A percentile compares a stretch with the other conserved stretches of the same genome.
These are phyloP conservation scores for Trachelipus rathkii DNA, from an alignment of 1,140 invertebrate species.

Conservation along the genomic window DNA sequence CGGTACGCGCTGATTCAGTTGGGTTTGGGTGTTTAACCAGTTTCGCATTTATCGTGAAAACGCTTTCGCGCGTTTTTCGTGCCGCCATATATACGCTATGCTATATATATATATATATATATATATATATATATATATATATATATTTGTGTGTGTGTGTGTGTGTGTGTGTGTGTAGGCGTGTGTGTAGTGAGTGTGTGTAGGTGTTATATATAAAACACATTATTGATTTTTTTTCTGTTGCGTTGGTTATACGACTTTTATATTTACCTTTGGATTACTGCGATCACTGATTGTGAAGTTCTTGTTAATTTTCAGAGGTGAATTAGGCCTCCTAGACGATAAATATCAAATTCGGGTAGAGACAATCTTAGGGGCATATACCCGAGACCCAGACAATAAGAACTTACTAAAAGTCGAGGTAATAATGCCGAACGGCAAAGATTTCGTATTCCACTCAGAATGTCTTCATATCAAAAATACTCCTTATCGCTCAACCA, in stretches of 20 bases:
- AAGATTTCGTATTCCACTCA: neutral
- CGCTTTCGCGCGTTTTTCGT: too few relatives aligned
- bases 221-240: neutral
- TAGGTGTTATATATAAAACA: neutral
- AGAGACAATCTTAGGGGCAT: neutral
- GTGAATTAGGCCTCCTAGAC: neutral
- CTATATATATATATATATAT: too few relatives aligned
- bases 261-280: too few relatives aligned
- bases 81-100: too few relatives aligned
- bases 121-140: too few relatives aligned
- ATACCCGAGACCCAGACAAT: neutral
- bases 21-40: too few relatives aligned
- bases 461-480: neutral
- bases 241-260: neutral
- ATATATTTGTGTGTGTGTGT: too few relatives aligned
- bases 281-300: too few relatives aligned
- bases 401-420: neutral
- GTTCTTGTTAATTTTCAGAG: neutral
- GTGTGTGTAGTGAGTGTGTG: too few relatives aligned
- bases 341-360: neutral
- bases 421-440: neutral
- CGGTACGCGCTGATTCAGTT: too few relatives aligned
- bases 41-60: too few relatives aligned
- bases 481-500: neutral
- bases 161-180: too few relatives aligned